Conservation (phyloP, 2,888 invertebrate species). For the Philaethria dido region DNA sequence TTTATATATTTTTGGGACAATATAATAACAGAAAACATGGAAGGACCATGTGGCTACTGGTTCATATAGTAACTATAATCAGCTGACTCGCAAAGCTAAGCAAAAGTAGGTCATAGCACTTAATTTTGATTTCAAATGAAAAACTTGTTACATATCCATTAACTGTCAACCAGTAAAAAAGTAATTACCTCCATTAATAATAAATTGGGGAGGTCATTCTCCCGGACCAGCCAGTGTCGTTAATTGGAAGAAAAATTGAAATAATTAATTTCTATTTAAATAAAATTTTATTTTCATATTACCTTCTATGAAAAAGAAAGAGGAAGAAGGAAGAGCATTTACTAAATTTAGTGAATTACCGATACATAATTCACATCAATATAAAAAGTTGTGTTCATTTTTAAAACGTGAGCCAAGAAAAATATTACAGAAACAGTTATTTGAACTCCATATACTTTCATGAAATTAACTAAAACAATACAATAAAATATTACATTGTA, state of each 20-base stretch:
- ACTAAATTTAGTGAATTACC: too few species aligned
- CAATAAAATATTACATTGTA: background rate
- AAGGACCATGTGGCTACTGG: background rate
- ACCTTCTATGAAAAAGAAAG: too few species aligned
- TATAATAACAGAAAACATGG: background rate
- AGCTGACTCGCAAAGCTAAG: constrained; percentile 6
- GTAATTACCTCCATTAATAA: constrained; percentile 16
- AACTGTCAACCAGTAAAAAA: constrained; percentile 11
- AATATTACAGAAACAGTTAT: background rate
- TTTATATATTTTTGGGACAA: background rate
- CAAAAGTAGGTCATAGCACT: constrained; percentile 10
- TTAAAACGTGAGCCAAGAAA: too few species aligned
- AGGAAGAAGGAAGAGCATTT: too few species aligned
- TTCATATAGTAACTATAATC: background rate
- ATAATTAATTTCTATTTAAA: background rate
- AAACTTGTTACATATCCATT: constrained; percentile 12
- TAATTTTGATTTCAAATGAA: constrained; percentile 3
- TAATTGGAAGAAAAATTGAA: constrained; percentile 4
- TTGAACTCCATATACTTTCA: background rate
- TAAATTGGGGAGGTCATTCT: constrained; percentile 6
- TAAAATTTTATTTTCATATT: too few species aligned
- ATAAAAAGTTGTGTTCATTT: too few species aligned
- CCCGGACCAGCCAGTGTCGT: background rate
- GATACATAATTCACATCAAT: too few species aligned
- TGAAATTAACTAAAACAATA: background rate